phyloP scores from a whole-genome alignment of 2,797 vertebrate species.

The Spinus pinus region DNA sequence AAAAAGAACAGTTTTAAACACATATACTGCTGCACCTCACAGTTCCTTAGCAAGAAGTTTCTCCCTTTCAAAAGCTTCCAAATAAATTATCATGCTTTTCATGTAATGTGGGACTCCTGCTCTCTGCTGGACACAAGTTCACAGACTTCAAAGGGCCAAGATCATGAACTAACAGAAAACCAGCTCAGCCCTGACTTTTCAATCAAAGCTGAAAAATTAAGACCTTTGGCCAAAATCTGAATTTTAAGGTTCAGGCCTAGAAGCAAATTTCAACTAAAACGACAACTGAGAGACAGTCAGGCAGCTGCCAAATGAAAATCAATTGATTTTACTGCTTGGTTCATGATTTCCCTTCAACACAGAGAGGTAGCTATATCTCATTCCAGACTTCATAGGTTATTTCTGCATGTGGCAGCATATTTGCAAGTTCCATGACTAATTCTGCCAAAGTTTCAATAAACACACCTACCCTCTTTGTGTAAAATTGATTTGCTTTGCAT shows the following conservation, averaged over 20 bases:
- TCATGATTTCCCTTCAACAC: not conserved
- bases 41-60: not conserved
- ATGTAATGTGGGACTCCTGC: not conserved
- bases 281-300: not conserved
- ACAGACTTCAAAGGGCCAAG: not conserved
- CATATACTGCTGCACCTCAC: not conserved
- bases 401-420: not conserved
- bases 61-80: not conserved
- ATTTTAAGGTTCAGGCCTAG: not conserved
- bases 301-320: not conserved
- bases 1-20: not conserved
- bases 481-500: not conserved
- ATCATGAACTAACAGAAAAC: not conserved
- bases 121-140: conserved; percentile 33
- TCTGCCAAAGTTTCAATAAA: not conserved
- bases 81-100: not conserved
- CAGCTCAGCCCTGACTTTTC: not conserved
- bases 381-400: not conserved
- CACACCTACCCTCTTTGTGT: not conserved
- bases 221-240: not conserved
- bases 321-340: not conserved
- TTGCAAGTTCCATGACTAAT: not conserved
- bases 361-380: not conserved
- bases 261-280: not conserved
- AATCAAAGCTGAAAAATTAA: not conserved